Percentiles rank a stretch among this genome's conserved stretches.
Conservation (phyloP, 2,113 vertebrate genomes). For the Eonycteris spelaea region DNA sequence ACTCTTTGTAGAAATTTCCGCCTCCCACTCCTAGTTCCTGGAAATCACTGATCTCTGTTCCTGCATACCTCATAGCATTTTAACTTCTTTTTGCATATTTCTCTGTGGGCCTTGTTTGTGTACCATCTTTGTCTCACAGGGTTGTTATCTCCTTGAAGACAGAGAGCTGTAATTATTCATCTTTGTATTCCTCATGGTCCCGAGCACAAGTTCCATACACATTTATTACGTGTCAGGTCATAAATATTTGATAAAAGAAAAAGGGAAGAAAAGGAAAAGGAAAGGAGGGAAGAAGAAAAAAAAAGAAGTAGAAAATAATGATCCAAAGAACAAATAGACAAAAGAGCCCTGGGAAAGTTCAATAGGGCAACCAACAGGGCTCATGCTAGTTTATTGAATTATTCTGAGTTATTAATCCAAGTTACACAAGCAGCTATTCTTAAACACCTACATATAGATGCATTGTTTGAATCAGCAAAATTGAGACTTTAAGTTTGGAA, state of each 20-base stretch:
- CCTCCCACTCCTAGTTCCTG: background rate
- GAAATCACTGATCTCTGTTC: background rate
- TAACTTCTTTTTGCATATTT: background rate
- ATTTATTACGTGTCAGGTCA: background rate
- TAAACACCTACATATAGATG: background rate
- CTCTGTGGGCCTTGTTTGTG: background rate
- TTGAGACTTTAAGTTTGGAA: background rate
- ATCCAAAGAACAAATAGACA: background rate
- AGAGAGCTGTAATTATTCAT: background rate
- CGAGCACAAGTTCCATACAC: background rate
- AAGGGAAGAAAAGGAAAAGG: background rate
- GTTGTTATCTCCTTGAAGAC: background rate
- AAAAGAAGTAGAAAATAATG: background rate
- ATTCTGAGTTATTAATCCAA: slow-evolving; percentile 39
- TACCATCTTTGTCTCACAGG: background rate
- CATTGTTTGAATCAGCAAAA: background rate
- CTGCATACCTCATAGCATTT: background rate
- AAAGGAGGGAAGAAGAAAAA: background rate
- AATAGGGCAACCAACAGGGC: background rate
- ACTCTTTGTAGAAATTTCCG: background rate
- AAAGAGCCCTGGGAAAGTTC: background rate
- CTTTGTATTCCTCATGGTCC: slow-evolving; percentile 16
- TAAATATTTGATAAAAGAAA: slow-evolving; percentile 32
- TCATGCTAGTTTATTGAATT: background rate
- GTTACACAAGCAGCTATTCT: background rate